Conservation (phyloP, 2,797 vertebrate genomes). For the Hydrolagus colliei region DNA sequence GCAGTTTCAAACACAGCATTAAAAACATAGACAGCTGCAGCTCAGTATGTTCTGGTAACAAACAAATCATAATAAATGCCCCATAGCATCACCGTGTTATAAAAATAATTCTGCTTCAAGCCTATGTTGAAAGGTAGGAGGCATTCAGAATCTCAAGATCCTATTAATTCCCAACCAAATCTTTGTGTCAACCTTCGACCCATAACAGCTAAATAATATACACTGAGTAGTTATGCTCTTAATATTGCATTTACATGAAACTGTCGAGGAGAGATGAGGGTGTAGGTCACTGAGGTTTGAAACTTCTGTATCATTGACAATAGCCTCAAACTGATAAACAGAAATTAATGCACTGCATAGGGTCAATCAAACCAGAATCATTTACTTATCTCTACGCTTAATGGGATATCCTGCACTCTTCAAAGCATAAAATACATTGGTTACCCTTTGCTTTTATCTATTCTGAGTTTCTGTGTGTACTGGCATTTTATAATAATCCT, state of each 20-base stretch:
- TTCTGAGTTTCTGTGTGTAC: not conserved
- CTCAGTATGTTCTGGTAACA: not conserved
- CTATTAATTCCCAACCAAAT: not conserved
- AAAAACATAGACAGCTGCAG: not conserved
- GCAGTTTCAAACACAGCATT: not conserved
- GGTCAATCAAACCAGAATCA: not conserved
- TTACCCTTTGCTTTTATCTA: not conserved
- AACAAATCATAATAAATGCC: not conserved
- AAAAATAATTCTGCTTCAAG: not conserved
- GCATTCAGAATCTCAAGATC: not conserved
- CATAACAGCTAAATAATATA: not conserved
- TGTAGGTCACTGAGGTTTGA: not conserved
- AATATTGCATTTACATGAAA: too few relatives aligned
- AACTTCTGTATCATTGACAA: not conserved
- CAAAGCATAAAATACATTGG: slow-evolving; percentile 11
- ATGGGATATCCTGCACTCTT: not conserved
- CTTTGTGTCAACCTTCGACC: not conserved
- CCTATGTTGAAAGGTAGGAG: not conserved
- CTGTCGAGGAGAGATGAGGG: not conserved
- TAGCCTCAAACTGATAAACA: not conserved
- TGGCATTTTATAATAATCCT: slow-evolving; percentile 26
- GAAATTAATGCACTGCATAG: not conserved
- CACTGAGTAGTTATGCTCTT: not conserved
- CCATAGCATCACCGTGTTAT: not conserved
- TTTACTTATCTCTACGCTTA: not conserved